Percentiles rank a stretch among this genome's conserved stretches.
phyloP scores from a whole-genome alignment of 2,113 vertebrate genomes.

The Mus pahari region DNA sequence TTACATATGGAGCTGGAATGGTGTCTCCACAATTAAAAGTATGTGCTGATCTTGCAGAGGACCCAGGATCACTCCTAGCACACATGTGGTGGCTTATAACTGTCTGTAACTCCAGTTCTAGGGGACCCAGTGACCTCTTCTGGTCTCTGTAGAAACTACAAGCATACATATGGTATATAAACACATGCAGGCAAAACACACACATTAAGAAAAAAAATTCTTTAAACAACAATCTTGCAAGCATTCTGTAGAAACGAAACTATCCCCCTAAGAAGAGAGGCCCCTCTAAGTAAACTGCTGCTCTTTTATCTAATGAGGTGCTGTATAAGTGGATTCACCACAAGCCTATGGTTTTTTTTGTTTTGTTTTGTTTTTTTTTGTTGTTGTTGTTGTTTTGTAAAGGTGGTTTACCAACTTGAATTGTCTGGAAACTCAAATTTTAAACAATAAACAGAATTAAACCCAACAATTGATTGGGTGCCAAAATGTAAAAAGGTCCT shows the following conservation, averaged over 20 bases:
- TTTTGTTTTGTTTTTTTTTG: too few species aligned
- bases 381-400: too few species aligned
- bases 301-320: background rate
- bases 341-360: too few species aligned
- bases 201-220: background rate
- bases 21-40: background rate
- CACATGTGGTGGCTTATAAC: background rate
- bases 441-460: background rate
- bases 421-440: background rate
- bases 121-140: background rate
- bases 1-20: background rate
- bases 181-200: background rate
- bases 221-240: background rate
- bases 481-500: background rate
- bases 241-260: background rate
- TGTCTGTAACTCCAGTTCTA: background rate
- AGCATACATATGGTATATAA: background rate
- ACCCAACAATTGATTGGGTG: background rate
- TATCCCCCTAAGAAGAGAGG: background rate
- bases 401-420: background rate
- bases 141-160: background rate
- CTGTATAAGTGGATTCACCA: background rate
- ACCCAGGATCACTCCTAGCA: background rate
- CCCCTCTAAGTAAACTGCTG: background rate
- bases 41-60: background rate